Evolutionary conservation across 2,113 vertebrate species (phyloP).

Genomic region (Phylloscopus whistleri): DNA sequence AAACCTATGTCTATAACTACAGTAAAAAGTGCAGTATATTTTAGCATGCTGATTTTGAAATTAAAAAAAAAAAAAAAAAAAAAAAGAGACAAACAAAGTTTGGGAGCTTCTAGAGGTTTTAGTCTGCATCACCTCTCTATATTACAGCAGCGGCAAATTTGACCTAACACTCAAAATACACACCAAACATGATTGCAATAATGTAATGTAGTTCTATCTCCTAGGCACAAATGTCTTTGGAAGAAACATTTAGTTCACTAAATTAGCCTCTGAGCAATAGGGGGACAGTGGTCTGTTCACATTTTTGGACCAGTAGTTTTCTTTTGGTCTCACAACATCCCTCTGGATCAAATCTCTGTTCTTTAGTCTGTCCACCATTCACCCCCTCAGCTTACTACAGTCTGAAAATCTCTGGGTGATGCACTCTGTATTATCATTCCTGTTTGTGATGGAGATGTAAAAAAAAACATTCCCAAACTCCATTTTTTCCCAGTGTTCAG

Average conservation of each 20-base stretch:
- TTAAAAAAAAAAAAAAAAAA: not conserved
- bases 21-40: not conserved
- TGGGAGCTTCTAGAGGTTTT: not conserved
- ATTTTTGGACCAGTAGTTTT: not conserved
- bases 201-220: not conserved
- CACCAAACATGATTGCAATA: not conserved
- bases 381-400: not conserved
- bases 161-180: not conserved
- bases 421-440: not conserved
- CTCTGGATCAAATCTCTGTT: not conserved
- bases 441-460: not conserved
- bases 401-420: not conserved
- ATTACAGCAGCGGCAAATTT: not conserved
- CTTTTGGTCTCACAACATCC: rapidly evolving
- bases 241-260: not conserved
- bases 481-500: not conserved
- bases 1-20: not conserved
- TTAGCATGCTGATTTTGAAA: not conserved
- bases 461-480: not conserved
- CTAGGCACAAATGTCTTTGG: not conserved
- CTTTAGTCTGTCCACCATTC: not conserved
- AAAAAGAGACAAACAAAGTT: not conserved
- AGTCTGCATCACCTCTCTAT: not conserved
- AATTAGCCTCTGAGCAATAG: not conserved
- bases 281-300: not conserved